Evolutionary conservation across 2,113 vertebrate genomes (phyloP).

Genomic region (Pygoscelis adeliae): DNA sequence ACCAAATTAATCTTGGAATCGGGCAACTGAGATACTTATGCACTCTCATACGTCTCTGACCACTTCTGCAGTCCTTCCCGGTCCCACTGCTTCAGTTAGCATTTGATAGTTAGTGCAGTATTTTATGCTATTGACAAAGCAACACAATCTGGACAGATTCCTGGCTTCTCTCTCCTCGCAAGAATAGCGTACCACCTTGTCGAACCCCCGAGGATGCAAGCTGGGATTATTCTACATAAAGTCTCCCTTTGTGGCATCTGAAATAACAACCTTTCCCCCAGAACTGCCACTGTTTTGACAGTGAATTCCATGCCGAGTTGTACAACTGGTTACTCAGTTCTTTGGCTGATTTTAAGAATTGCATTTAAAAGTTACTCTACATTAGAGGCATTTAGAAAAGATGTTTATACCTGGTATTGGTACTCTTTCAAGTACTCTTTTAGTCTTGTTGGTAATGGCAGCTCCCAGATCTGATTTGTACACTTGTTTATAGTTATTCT

Average conservation of each 20-base stretch:
- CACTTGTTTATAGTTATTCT: slow-evolving; percentile 90
- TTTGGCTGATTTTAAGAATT: slow-evolving; percentile 70
- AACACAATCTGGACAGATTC: not conserved
- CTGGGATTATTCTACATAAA: slow-evolving; percentile 13
- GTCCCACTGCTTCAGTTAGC: not conserved
- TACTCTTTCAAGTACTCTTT: slow-evolving; percentile 95
- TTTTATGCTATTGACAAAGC: not conserved
- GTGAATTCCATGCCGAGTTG: slow-evolving; percentile 15
- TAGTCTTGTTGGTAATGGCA: slow-evolving; percentile 90
- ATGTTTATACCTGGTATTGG: slow-evolving; percentile 86
- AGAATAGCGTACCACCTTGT: slow-evolving; percentile 32
- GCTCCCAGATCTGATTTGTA: slow-evolving; percentile 82
- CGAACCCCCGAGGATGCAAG: not conserved
- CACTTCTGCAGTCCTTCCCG: not conserved
- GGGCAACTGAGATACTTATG: not conserved
- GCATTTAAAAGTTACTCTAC: slow-evolving; percentile 58
- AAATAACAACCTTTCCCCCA: slow-evolving; percentile 50
- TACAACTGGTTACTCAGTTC: slow-evolving; percentile 50
- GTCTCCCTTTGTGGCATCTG: slow-evolving; percentile 34
- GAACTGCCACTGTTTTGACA: slow-evolving; percentile 65
- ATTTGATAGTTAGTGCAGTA: not conserved
- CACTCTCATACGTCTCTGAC: not conserved
- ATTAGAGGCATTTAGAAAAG: slow-evolving; percentile 59
- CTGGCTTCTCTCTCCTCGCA: not conserved
- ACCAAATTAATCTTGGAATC: slow-evolving; percentile 43